These are phyloP conservation scores for Drosophila engyochracea DNA, from an alignment of 2,888 invertebrate species.

Conservation along the genomic window DNA sequence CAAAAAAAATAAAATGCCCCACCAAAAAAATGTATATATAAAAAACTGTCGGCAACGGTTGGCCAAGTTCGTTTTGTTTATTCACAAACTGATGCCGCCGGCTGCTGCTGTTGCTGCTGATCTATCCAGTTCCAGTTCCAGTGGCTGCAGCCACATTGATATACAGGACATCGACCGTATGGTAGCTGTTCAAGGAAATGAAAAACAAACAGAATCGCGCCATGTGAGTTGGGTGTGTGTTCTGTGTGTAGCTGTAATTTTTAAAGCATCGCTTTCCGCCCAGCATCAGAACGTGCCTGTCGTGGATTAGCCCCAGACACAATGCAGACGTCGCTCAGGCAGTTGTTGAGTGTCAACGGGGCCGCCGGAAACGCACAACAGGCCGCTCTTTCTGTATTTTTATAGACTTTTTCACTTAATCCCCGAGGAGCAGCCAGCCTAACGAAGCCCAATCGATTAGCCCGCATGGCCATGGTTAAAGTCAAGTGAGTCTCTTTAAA, in stretches of 20 bases:
- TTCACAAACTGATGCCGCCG: constrained; percentile 49
- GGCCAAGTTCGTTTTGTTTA: constrained; percentile 54
- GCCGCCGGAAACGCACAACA: constrained; percentile 64
- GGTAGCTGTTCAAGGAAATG: constrained; percentile 78
- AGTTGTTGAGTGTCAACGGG: constrained; percentile 67
- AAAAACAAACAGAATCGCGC: constrained; percentile 70
- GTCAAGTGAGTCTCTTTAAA: constrained; percentile 51
- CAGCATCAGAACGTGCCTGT: constrained; percentile 67
- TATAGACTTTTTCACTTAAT: constrained; percentile 56
- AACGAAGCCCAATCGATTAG: constrained; percentile 63
- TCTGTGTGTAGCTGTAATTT: constrained; percentile 48
- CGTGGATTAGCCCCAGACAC: constrained; percentile 73
- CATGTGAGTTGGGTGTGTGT: constrained; percentile 29
- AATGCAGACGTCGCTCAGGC: constrained; percentile 41
- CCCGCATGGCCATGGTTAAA: constrained; percentile 12
- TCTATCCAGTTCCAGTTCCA: constrained; percentile 42
- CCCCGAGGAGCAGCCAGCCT: constrained; percentile 16
- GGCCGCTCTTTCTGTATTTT: constrained; percentile 38
- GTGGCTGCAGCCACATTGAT: constrained; percentile 41
- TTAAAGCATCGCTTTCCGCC: constrained; percentile 63
- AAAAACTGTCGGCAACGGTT: constrained; percentile 14
- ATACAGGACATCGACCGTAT: constrained; percentile 57
- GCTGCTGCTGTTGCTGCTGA: constrained; percentile 25
- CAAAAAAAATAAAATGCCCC: constrained; percentile 61
- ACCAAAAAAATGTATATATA: constrained; percentile 3